A percentile compares a stretch with the other conserved stretches of the same genome.
Conservation (phyloP, 2,113 vertebrate genomes). For the Pogonocichla stellata region DNA sequence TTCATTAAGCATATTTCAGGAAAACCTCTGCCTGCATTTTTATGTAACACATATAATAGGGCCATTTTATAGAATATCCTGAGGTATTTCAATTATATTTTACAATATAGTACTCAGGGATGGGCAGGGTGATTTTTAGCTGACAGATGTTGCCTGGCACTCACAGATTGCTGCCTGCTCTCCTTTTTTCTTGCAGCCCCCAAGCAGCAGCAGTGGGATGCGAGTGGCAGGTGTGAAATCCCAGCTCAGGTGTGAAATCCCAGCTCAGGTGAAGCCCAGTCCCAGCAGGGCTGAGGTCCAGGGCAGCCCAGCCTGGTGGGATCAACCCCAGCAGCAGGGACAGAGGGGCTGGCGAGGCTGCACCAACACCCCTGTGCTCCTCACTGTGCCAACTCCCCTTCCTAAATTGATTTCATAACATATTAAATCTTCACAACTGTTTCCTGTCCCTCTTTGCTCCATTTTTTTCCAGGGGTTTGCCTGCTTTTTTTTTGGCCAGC, state of each 20-base stretch:
- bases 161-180: background rate
- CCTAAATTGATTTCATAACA: background rate
- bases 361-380: background rate
- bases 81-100: background rate
- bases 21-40: background rate
- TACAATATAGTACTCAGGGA: background rate
- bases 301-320: background rate
- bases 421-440: background rate
- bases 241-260: background rate
- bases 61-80: accelerated
- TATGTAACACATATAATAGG: background rate
- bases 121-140: background rate
- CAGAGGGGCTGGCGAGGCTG: background rate
- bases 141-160: background rate
- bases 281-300: background rate
- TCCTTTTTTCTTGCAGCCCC: background rate
- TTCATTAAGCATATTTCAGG: background rate
- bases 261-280: background rate
- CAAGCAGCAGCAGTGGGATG: background rate
- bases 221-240: background rate
- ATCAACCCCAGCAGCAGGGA: background rate
- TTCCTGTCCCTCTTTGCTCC: background rate
- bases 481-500: background rate
- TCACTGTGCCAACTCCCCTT: background rate
- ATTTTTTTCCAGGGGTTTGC: background rate